Evolutionary conservation across 2,113 vertebrate species (phyloP), one percentile per base, ranked within the genome.

Genomic region (Cyprinus carpio): DNA sequence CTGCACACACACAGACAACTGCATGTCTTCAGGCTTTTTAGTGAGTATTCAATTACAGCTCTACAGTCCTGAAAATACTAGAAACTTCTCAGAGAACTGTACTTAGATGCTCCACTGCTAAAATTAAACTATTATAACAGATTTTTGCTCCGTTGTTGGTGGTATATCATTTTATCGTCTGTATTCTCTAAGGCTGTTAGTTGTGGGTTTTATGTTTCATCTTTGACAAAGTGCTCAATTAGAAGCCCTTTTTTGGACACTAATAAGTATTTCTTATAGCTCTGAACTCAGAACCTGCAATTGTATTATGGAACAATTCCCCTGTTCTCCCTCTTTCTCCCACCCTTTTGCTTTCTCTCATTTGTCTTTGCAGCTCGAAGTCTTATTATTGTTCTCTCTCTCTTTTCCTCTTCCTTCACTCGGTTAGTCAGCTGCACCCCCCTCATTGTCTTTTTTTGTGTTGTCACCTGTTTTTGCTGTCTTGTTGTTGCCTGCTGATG

Each of bases 401-500:
- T 79, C 62, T 34, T 43, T 84, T 23, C 72, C 20, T 34, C 40
- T 58, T 25, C 58, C 46, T 71, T 60, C 16, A 12, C 27, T 23
- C 4, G 3, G 6, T 69, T 40, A 23, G 60, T 67, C 79, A 79
- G 76, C 56, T 80, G 56, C 77, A 79, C 8, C 23, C n/a, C 13
- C 9, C 40, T 10, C 37, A n/a, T n/a, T 25, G 11, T 71, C 29
- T 46, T 18, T 27, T 49, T 49, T 56, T 87, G 34, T 67, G 83
- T 82, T 75, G 74, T 72, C 71, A 84, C 43, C 62, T 82, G 51
- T 69, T 71, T 80, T 77, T 86, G 62, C 65, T 78, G 76, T 46
- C 78, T 76, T 77, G 65, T 77, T 25, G 15, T n/a, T 83, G 81
- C 49, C 72, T 77, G 75, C 62, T 74, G 15, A 51, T 51, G 49